Evolutionary conservation across 2,797 vertebrate genomes (phyloP).

Genomic region (Dromococcyx pavoninus): DNA sequence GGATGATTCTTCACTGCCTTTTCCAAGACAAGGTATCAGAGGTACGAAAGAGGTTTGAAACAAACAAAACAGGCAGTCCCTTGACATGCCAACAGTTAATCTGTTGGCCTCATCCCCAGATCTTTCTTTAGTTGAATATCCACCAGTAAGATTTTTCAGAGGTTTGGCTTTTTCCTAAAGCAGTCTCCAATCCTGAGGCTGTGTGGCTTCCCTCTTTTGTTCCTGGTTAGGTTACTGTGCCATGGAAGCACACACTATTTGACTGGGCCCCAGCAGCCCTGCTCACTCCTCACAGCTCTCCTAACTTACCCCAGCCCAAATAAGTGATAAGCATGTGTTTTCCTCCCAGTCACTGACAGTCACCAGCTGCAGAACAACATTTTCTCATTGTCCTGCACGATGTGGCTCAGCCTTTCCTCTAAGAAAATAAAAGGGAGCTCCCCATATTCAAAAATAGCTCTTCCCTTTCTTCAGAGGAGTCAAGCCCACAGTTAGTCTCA

Average conservation of each 20-base stretch:
- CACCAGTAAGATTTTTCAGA: background rate
- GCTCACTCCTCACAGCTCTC: background rate
- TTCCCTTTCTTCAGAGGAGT: background rate
- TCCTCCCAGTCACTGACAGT: background rate
- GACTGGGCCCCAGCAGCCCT: background rate
- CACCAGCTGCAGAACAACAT: background rate
- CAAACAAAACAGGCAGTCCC: background rate
- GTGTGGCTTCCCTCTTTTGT: background rate
- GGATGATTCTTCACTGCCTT: background rate
- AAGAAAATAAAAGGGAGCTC: background rate
- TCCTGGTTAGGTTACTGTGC: background rate
- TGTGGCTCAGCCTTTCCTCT: background rate
- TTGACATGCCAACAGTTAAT: background rate
- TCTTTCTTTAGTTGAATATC: background rate
- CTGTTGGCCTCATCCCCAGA: background rate
- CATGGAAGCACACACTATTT: background rate
- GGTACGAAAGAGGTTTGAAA: background rate
- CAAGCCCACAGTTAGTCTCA: background rate
- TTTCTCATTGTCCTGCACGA: background rate
- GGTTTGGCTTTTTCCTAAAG: background rate
- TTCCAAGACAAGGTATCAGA: background rate
- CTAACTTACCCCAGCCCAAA: background rate
- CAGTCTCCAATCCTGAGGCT: background rate
- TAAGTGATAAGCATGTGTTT: background rate
- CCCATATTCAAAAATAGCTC: background rate